Conservation (phyloP, 1,140 invertebrate genomes). For the Periplaneta americana region DNA sequence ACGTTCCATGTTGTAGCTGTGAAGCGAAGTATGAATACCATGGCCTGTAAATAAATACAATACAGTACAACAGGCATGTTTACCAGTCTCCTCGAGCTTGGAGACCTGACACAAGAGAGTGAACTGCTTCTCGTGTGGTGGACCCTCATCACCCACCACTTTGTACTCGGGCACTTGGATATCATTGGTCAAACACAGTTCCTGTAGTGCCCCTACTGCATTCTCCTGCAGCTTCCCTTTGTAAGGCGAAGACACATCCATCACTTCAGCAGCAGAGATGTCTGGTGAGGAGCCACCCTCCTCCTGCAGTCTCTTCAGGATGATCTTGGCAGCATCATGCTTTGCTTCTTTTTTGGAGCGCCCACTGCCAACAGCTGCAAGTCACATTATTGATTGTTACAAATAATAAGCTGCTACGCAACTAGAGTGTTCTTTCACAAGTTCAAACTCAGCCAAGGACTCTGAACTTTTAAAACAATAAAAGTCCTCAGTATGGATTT, state of each 20-base stretch:
- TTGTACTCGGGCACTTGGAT: slow-evolving; percentile 57
- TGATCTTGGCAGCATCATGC: slow-evolving; percentile 55
- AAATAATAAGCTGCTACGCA: no score
- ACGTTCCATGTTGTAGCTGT: no score
- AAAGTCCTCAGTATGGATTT: no score
- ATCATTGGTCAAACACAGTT: slow-evolving; percentile 55
- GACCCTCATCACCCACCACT: slow-evolving; percentile 58
- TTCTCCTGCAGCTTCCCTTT: slow-evolving; percentile 38
- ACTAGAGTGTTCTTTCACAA: no score
- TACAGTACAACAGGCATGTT: no score
- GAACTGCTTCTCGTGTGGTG: slow-evolving; percentile 61
- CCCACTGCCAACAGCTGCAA: slow-evolving; percentile 46
- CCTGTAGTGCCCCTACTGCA: slow-evolving; percentile 49
- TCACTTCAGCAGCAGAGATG: no score
- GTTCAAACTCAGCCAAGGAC: no score
- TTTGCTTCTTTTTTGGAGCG: slow-evolving; percentile 67
- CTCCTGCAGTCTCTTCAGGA: slow-evolving; percentile 40
- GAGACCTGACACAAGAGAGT: slow-evolving; percentile 59
- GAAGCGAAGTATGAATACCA: no score
- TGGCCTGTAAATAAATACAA: no score
- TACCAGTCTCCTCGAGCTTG: slow-evolving; percentile 45
- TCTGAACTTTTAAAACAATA: no score
- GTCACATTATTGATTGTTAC: no score
- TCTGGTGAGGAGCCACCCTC: background rate
- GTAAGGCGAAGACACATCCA: slow-evolving; percentile 25